Evolutionary conservation across 2,797 vertebrate genomes (phyloP), one percentile per base, ranked within the genome.

Genomic region (Oophaga sylvatica): DNA sequence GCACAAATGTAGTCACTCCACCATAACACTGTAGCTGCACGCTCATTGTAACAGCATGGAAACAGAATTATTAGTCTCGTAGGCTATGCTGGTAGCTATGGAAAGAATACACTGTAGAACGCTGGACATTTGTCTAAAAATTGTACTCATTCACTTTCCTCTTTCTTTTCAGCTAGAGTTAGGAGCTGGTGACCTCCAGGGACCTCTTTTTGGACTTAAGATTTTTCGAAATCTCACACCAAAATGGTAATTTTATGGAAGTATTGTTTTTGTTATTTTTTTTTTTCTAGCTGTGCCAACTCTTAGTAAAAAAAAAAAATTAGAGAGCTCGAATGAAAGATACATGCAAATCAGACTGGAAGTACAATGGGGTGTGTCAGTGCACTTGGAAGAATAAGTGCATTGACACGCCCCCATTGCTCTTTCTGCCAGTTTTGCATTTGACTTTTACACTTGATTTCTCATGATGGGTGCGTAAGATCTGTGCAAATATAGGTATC

Each of bases 171-270:
- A 99, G 98, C 83, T 99, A 89, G 98, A 99, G 92, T 95, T 99
- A 31, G 98, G 97, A 91, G 98, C 97, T 0, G 98, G 98, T 90
- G 98, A 99, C 91, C 95, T 97, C 70, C 97, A 99, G 0, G 98
- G 98, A 57, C 98, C 98, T 88, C 94, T 98, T 17, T 92, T 99
- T 11, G 98, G 98, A 81, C 91, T 99, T 91, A 99, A 99, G 94
- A 94, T 99, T 89, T 99, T 99, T 92, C 96, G 98, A 81, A 99
- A 99, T 90, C 94, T 99, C 92, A 99, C 98, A 1, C 94, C 96
- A 48, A 95, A 96, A 95, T 98, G 96, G 98, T 99, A 94, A 95
- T 84, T 73, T 94, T 80, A 29, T 59, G 1, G 12, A n/a, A 12
- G 19, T 2, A 19, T 22, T n/a, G 22, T 2, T n/a, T 12, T 15